Base-by-base conservation (phyloP, 2,113 vertebrate species). In the Sylvietta virens region DNA sequence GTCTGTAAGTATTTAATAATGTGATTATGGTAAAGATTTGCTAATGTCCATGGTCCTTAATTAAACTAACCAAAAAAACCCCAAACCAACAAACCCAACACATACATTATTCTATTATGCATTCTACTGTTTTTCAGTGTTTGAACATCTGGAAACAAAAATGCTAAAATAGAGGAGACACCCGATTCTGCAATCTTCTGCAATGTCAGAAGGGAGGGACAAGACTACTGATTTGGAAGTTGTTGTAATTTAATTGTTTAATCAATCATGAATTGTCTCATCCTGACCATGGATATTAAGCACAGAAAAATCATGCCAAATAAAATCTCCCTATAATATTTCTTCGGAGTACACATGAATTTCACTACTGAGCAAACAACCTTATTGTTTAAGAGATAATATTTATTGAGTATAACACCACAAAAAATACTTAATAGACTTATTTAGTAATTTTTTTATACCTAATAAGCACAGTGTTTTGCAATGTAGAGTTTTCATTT, bases 31-130 rank as follows among this genome's bases (percentile, higher is more conserved):
- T 64, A 61, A 66, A 78, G 26, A 17, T 69, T 77, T 74, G 11
- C 57, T 81, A 3, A 17, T 61, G 10, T n/a, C 81, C 27, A 7
- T 77, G 10, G 24, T 60, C 31, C 50, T 60, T 86, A 86, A 77
- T 64, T 65, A 71, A 71, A 53, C 16, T 24, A 9, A 39, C 53
- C 10, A 9, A 47, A 70, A 60, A 70, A 61, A 1, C 1, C 0
- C 0, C 12, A 37, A 69, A 39, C 11, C 14, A 35, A 28, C 42
- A 57, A 85, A 53, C 28, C 24, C 31, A 86, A 14, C 5, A 19
- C 0, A 0, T 51, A 27, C 0, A 1, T 81, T 27, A 66, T 28
- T 57, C 9, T 92, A 13, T 20, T 28, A 37, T 28, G 11, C 10
- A 18, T 76, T 48, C 27, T 65, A 21, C 15, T 28, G 70, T 23